Evolutionary conservation across 1,140 invertebrate genomes (phyloP).

Genomic region (Drosophila arawakana): DNA sequence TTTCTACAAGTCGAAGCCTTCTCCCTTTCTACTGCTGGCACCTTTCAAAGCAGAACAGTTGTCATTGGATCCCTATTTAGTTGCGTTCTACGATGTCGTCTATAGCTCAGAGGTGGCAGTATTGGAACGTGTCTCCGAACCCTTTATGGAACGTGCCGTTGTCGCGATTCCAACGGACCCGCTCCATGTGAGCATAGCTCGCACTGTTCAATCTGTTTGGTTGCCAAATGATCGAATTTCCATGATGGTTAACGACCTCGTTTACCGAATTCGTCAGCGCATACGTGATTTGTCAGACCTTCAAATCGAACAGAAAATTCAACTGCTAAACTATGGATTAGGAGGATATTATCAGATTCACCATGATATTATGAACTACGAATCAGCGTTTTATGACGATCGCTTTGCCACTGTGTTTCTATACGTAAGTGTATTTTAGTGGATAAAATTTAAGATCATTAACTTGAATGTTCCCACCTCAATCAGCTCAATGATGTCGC

Average conservation of each 20-base stretch:
- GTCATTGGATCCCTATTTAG: slow-evolving; percentile 92
- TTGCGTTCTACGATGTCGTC: slow-evolving; percentile 95
- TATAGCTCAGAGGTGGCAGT: slow-evolving; percentile 93
- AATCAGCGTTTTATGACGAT: slow-evolving; percentile 22
- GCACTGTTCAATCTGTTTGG: slow-evolving; percentile 97
- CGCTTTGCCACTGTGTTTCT: slow-evolving; percentile 59
- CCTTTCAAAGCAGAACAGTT: slow-evolving; percentile 96
- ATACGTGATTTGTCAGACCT: slow-evolving; percentile 89
- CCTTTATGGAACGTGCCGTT: neutral
- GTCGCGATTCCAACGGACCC: neutral
- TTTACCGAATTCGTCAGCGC: slow-evolving; percentile 89
- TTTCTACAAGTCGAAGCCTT: slow-evolving; percentile 89
- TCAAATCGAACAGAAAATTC: slow-evolving; percentile 82
- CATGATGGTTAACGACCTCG: slow-evolving; percentile 72
- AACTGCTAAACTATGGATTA: slow-evolving; percentile 88
- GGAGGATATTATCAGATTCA: slow-evolving; percentile 90
- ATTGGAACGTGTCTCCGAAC: slow-evolving; percentile 87
- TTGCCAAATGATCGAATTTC: slow-evolving; percentile 77
- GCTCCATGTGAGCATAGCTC: slow-evolving; percentile 87
- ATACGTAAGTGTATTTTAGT: slow-evolving; percentile 50
- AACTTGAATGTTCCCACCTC: no score
- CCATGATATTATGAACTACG: slow-evolving; percentile 86
- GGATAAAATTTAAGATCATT: neutral
- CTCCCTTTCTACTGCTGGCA: slow-evolving; percentile 91
- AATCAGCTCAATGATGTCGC: slow-evolving; percentile 50